Percentiles rank a stretch among this genome's conserved stretches.
phyloP scores from a whole-genome alignment of 2,888 invertebrate genomes.

The Meghimatium bilineatum region DNA sequence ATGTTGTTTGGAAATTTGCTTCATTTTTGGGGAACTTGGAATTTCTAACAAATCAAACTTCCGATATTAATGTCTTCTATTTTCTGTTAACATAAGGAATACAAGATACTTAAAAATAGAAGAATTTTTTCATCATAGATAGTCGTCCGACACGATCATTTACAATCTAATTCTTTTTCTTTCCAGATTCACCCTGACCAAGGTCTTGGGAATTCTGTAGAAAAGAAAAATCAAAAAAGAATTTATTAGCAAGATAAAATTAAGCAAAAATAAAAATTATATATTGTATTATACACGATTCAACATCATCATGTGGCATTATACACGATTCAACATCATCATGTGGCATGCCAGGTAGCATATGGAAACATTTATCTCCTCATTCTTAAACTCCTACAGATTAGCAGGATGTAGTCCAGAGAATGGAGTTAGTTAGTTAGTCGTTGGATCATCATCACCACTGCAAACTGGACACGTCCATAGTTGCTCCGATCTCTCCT shows the following conservation, averaged over 20 bases:
- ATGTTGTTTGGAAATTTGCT: too few relatives aligned
- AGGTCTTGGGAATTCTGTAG: slow-evolving; percentile 14
- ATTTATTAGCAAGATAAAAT: background rate
- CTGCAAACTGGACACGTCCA: too few relatives aligned
- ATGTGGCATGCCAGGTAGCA: too few relatives aligned
- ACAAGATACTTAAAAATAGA: background rate
- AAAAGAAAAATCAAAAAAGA: background rate
- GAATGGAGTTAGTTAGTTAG: too few relatives aligned
- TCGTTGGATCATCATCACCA: too few relatives aligned
- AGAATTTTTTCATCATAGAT: background rate
- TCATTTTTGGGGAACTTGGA: too few relatives aligned
- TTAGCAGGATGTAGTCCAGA: too few relatives aligned
- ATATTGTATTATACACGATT: too few relatives aligned
- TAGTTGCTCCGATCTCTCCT: too few relatives aligned
- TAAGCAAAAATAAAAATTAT: background rate
- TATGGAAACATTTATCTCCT: too few relatives aligned
- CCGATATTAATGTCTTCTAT: background rate
- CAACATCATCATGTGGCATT: background rate
- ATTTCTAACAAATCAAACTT: background rate
- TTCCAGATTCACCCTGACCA: slow-evolving; percentile 23
- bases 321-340: too few relatives aligned
- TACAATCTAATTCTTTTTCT: slow-evolving; percentile 24
- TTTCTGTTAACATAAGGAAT: background rate
- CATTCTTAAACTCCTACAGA: too few relatives aligned
- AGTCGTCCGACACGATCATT: background rate